phyloP scores from a whole-genome alignment of 2,797 vertebrate genomes.

The Cottoperca gobio region DNA sequence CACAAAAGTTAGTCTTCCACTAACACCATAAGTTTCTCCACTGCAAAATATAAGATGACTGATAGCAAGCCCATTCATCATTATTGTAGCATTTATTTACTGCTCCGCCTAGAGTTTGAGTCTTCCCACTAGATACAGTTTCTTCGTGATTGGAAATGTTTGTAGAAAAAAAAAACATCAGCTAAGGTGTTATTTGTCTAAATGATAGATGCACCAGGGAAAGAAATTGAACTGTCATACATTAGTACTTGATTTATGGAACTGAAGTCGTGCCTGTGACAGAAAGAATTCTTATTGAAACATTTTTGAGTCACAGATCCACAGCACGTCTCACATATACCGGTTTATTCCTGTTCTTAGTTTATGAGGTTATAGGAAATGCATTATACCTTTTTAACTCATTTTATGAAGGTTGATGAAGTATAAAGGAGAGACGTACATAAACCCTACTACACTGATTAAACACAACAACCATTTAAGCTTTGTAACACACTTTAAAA shows the following conservation, averaged over 20 bases:
- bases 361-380: neutral
- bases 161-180: neutral
- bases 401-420: no score
- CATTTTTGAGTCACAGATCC: neutral
- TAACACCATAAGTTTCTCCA: conserved; percentile 8
- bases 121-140: conserved; percentile 12
- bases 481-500: no score
- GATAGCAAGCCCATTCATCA: conserved; percentile 62
- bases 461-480: neutral
- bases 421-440: neutral
- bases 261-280: conserved; percentile 1
- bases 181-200: conserved; percentile 28
- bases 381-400: neutral
- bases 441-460: neutral
- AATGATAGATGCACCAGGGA: conserved; percentile 29
- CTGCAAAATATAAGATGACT: conserved; percentile 34
- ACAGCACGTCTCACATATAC: neutral
- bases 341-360: neutral
- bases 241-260: conserved; percentile 41
- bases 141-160: conserved; percentile 22
- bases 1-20: conserved; percentile 25
- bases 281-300: conserved; percentile 1
- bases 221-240: conserved; percentile 13
- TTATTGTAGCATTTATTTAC: conserved; percentile 48
- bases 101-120: conserved; percentile 19